phyloP scores from a whole-genome alignment of 2,113 vertebrate genomes.

The Dolichallabes microphthalmus region DNA sequence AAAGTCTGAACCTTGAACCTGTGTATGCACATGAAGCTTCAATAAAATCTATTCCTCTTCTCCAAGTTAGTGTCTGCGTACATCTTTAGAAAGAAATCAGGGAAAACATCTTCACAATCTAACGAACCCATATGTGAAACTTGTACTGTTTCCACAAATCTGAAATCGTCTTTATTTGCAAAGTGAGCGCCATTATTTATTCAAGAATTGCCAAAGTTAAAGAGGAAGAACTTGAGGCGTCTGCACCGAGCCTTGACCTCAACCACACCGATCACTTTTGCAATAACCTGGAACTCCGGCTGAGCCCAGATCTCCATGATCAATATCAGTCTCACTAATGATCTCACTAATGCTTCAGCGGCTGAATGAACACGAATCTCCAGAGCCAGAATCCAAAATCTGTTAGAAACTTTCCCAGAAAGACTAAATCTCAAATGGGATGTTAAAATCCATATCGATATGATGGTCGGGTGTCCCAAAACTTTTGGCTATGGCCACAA shows the following conservation, averaged over 20 bases:
- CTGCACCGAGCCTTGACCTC: background rate
- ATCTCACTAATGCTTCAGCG: background rate
- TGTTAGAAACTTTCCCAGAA: background rate
- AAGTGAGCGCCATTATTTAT: background rate
- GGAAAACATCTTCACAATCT: no score
- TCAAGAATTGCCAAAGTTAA: background rate
- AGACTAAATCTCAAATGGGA: background rate
- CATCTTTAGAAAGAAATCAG: no score
- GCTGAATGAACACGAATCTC: background rate
- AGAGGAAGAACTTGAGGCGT: background rate
- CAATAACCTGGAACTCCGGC: background rate
- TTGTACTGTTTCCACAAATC: no score
- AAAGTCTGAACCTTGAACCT: no score
- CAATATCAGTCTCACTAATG: background rate
- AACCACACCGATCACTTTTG: background rate
- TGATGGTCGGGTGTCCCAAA: background rate
- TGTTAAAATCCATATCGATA: background rate
- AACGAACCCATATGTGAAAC: no score
- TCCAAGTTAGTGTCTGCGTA: no score
- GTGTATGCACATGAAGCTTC: no score
- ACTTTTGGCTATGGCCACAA: background rate
- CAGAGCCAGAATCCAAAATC: background rate
- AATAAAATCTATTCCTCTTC: no score
- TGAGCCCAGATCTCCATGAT: background rate
- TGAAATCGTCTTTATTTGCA: background rate